phyloP scores from a whole-genome alignment of 23 tunicate species.

The Phallusia fumigata region DNA sequence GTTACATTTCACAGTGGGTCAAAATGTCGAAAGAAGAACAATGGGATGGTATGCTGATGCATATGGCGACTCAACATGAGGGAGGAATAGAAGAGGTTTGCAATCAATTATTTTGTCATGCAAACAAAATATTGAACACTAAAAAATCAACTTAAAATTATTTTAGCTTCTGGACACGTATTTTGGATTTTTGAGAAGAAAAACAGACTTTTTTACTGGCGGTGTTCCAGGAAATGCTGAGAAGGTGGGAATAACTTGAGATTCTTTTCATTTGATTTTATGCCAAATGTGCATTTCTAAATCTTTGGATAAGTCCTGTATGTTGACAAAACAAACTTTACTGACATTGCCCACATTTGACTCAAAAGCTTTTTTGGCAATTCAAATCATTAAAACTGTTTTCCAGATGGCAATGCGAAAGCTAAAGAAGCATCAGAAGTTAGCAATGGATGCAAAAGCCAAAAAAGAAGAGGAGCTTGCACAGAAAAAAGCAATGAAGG shows the following conservation, averaged over 20 bases:
- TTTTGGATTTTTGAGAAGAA: slow-evolving; percentile 86
- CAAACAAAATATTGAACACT: neutral
- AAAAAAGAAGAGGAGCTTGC: slow-evolving; percentile 71
- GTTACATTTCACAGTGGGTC: too few species aligned
- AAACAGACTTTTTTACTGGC: slow-evolving; percentile 97
- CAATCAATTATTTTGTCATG: neutral
- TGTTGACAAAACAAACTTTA: too few species aligned
- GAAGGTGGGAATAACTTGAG: too few species aligned
- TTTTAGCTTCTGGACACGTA: slow-evolving; percentile 80
- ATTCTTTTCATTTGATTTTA: too few species aligned
- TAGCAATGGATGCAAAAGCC: slow-evolving; percentile 62
- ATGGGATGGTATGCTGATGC: slow-evolving; percentile 85
- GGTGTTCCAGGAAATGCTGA: slow-evolving; percentile 83
- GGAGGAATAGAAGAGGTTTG: slow-evolving; percentile 70
- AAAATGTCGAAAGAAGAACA: slow-evolving; percentile 34
- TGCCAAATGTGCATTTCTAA: too few species aligned
- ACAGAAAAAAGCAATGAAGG: slow-evolving; percentile 73
- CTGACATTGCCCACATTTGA: too few species aligned
- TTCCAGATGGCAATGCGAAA: slow-evolving; percentile 47
- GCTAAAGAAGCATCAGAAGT: slow-evolving; percentile 52
- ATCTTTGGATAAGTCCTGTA: too few species aligned
- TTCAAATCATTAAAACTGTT: neutral
- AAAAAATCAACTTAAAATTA: too few species aligned
- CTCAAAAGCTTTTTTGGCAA: too few species aligned
- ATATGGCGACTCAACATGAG: slow-evolving; percentile 82